Evolutionary conservation across 2,888 invertebrate species (phyloP).

Genomic region (Nemapogon koenigi): DNA sequence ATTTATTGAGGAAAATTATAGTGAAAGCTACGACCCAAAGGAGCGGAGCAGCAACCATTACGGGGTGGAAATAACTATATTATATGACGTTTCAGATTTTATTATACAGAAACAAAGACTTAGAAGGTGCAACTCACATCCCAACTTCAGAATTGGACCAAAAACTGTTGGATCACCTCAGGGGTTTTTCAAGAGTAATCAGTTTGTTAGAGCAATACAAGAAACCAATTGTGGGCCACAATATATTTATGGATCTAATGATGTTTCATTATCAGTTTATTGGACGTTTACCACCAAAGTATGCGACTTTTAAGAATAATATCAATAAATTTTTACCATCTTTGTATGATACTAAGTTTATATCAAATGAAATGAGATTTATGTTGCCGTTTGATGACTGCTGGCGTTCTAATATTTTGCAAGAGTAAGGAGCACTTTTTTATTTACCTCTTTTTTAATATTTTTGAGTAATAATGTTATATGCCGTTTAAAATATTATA

Average conservation of each 20-base stretch:
- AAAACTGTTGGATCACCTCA: constrained; percentile 50
- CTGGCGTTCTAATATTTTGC: constrained; percentile 60
- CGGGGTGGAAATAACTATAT: constrained; percentile 4
- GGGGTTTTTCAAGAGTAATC: constrained; percentile 74
- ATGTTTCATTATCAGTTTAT: constrained; percentile 77
- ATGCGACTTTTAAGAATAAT: constrained; percentile 68
- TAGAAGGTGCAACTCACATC: constrained; percentile 40
- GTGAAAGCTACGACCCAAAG: too few relatives aligned
- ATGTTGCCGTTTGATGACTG: constrained; percentile 44
- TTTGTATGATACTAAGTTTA: constrained; percentile 77
- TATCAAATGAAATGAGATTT: constrained; percentile 64
- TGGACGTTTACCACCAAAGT: constrained; percentile 70
- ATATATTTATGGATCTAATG: constrained; percentile 73
- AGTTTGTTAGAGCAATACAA: constrained; percentile 59
- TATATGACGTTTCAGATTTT: constrained; percentile 37
- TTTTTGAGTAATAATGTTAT: not conserved
- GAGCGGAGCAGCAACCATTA: too few relatives aligned
- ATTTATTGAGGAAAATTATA: too few relatives aligned
- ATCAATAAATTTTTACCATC: constrained; percentile 68
- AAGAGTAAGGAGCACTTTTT: constrained; percentile 36
- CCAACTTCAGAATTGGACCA: constrained; percentile 49
- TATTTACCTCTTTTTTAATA: constrained; percentile 8
- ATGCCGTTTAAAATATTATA: too few relatives aligned
- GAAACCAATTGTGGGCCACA: constrained; percentile 81
- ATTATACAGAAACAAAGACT: constrained; percentile 40